Conservation (phyloP, 2,888 invertebrate species). For the Folsomia manolachei region DNA sequence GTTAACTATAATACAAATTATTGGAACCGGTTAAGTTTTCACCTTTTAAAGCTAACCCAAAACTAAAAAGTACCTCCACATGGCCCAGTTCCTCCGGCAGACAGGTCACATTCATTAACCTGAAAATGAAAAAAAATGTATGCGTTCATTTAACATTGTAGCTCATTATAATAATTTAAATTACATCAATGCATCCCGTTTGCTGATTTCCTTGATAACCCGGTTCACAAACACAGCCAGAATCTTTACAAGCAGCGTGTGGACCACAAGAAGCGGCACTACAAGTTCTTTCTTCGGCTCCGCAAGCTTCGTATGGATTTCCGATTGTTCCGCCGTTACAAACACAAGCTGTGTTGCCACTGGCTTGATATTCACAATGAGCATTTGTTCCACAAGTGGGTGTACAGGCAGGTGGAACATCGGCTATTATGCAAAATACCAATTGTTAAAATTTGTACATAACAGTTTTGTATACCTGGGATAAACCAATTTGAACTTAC, state of each 20-base stretch:
- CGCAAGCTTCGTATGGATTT: conserved; percentile 82
- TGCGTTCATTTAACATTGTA: background rate
- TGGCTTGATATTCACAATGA: conserved; percentile 77
- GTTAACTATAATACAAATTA: conserved; percentile 55
- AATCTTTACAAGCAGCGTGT: conserved; percentile 76
- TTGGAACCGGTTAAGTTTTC: no score
- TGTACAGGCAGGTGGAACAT: conserved; percentile 71
- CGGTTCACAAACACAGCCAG: conserved; percentile 70
- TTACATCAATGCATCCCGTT: conserved; percentile 72
- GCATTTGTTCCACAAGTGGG: conserved; percentile 79
- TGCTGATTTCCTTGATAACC: conserved; percentile 86
- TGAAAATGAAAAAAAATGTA: conserved; percentile 21
- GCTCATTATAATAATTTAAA: conserved; percentile 48
- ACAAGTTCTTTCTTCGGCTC: conserved; percentile 68
- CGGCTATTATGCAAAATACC: conserved; percentile 60
- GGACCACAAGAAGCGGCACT: conserved; percentile 70
- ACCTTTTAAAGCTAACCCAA: no score
- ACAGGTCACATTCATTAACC: conserved; percentile 54
- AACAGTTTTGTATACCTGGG: no score
- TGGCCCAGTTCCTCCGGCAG: conserved; percentile 53
- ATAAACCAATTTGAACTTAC: conserved; percentile 60
- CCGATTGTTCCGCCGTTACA: conserved; percentile 81
- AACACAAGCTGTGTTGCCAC: conserved; percentile 68
- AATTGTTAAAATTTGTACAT: conserved; percentile 1
- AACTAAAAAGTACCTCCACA: background rate